Percentiles rank a stretch among this genome's conserved stretches.
Conservation (phyloP, 2,888 invertebrate species). For the Dilophus febrilis region DNA sequence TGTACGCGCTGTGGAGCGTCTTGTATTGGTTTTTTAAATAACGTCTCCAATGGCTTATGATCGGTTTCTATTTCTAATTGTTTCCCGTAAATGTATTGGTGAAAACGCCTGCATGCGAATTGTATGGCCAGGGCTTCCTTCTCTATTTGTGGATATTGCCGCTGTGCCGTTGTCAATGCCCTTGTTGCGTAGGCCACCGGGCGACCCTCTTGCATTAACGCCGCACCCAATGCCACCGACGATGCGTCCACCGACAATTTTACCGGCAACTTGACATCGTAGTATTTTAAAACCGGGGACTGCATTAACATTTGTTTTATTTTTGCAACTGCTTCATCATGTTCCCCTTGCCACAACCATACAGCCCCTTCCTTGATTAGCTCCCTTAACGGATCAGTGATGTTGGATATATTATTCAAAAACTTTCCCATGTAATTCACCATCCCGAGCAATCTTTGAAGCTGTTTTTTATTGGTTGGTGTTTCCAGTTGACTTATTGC, state of each 20-base stretch:
- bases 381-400: constrained; percentile 4
- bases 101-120: constrained; percentile 18
- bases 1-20: constrained; percentile 13
- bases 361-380: constrained; percentile 3
- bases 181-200: constrained; percentile 22
- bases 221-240: constrained; percentile 16
- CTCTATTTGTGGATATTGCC: constrained; percentile 18
- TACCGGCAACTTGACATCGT: constrained; percentile 14
- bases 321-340: constrained; percentile 2
- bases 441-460: constrained; percentile 11
- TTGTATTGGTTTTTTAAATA: constrained; percentile 15
- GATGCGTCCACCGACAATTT: constrained; percentile 13
- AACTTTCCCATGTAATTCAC: constrained; percentile 9
- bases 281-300: constrained; percentile 15
- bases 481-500: constrained; percentile 9
- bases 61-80: constrained; percentile 13
- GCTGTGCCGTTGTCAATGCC: constrained; percentile 15
- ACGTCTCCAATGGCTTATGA: constrained; percentile 17
- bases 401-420: constrained; percentile 2
- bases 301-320: constrained; percentile 6
- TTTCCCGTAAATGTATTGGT: constrained; percentile 19
- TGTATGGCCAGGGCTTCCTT: constrained; percentile 20
- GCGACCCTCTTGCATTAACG: constrained; percentile 18
- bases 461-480: constrained; percentile 8
- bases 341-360: constrained; percentile 6